A percentile compares a stretch with the other conserved stretches of the same genome.
These are phyloP conservation scores for Eledone cirrhosa DNA, from an alignment of 2,888 invertebrate species.

Conservation along the genomic window DNA sequence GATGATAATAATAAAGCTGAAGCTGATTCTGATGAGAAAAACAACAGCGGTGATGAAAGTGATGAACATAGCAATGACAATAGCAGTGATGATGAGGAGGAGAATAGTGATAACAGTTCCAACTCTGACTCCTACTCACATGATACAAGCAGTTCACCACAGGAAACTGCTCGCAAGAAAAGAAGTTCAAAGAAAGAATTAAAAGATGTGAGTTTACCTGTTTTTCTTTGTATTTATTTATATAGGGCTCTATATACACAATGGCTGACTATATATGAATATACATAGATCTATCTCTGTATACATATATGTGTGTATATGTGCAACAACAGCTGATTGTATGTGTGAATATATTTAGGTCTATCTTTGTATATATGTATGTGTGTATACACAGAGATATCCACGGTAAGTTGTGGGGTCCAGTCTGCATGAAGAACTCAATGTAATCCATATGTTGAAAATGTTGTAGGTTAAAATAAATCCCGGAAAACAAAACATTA, in stretches of 20 bases:
- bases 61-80: neutral
- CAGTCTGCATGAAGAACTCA: no score
- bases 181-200: slow-evolving; percentile 4
- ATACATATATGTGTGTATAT: no score
- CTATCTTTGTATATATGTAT: no score
- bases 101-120: neutral
- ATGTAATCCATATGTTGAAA: no score
- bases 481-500: no score
- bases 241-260: neutral
- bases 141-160: slow-evolving; percentile 7
- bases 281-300: no score
- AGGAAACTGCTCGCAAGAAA: neutral
- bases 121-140: neutral
- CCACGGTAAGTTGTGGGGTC: no score
- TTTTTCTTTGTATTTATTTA: neutral
- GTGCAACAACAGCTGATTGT: no score
- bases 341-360: no score
- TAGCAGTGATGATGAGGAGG: neutral
- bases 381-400: no score
- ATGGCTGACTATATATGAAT: neutral
- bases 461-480: no score
- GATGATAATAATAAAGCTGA: slow-evolving; percentile 35
- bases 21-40: neutral
- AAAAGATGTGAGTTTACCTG: slow-evolving; percentile 2
- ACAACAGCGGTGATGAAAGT: neutral